Evolutionary conservation across 2,888 invertebrate species (phyloP).

Genomic region (Nineta flava): DNA sequence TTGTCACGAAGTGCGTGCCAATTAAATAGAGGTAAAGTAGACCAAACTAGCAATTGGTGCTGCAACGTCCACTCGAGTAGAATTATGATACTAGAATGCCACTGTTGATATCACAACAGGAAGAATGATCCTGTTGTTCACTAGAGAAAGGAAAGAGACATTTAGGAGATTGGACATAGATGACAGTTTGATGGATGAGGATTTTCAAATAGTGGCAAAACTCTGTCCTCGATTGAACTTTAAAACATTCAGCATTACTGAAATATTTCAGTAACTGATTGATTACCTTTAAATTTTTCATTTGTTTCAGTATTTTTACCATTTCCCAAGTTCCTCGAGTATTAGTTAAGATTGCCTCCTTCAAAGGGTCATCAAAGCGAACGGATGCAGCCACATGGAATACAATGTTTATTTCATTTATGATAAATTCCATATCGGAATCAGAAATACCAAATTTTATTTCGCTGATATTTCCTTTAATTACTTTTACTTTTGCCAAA

Average conservation of each 20-base stretch:
- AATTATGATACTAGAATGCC: too few relatives aligned
- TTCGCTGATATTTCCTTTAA: slow-evolving; percentile 12
- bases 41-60: too few relatives aligned
- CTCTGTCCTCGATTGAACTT: too few relatives aligned
- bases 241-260: too few relatives aligned
- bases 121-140: too few relatives aligned
- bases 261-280: too few relatives aligned
- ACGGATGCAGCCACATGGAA: slow-evolving; percentile 71
- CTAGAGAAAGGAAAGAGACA: neutral
- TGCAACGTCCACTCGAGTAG: too few relatives aligned
- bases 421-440: slow-evolving; percentile 10
- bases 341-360: slow-evolving; percentile 44
- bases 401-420: slow-evolving; percentile 21
- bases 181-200: too few relatives aligned
- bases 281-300: slow-evolving; percentile 34
- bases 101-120: too few relatives aligned
- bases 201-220: too few relatives aligned
- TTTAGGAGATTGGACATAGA: neutral
- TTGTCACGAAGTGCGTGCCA: too few relatives aligned
- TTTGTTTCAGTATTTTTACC: slow-evolving; percentile 38
- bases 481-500: slow-evolving; percentile 12
- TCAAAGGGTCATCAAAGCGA: slow-evolving; percentile 65
- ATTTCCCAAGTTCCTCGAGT: slow-evolving; percentile 47
- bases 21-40: too few relatives aligned
- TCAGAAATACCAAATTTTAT: slow-evolving; percentile 11